Percentiles rank a stretch among this genome's conserved stretches.
These are phyloP conservation scores for Enteromius radiatus DNA, from an alignment of 2,797 vertebrate species.

Conservation along the genomic window DNA sequence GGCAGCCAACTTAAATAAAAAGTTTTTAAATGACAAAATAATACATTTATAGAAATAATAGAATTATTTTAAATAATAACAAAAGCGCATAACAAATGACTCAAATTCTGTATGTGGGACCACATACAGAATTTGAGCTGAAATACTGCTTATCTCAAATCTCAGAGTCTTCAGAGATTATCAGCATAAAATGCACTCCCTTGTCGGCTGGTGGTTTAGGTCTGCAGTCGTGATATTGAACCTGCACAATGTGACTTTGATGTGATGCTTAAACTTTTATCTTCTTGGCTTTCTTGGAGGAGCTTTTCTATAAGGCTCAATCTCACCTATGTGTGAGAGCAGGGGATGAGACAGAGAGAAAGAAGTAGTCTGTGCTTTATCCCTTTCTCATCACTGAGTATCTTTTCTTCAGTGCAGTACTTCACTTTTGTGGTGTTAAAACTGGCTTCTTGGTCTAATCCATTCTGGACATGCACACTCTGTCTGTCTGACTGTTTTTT, in stretches of 20 bases:
- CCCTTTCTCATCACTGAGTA: constrained; percentile 19
- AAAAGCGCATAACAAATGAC: neutral
- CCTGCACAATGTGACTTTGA: constrained; percentile 44
- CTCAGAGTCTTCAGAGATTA: constrained; percentile 38
- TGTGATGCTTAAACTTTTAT: constrained; percentile 45
- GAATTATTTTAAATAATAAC: neutral
- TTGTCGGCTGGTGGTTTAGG: constrained; percentile 48
- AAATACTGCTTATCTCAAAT: constrained; percentile 52
- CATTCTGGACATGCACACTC: constrained; percentile 27
- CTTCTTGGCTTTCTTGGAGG: constrained; percentile 26
- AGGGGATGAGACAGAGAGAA: constrained; percentile 31
- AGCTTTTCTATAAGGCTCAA: constrained; percentile 24
- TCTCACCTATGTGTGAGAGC: constrained; percentile 14
- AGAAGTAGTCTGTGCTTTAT: constrained; percentile 35
- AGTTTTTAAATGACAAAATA: neutral
- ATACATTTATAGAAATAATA: neutral
- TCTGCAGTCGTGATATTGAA: constrained; percentile 36
- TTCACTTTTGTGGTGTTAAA: constrained; percentile 31
- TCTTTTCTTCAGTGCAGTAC: constrained; percentile 21
- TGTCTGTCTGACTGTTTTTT: constrained; percentile 33
- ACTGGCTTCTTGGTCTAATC: constrained; percentile 11
- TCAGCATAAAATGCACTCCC: constrained; percentile 56
- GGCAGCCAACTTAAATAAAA: neutral
- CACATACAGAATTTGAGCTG: constrained; percentile 33
- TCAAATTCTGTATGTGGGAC: constrained; percentile 17